Evolutionary conservation across 2,113 vertebrate species (phyloP).

Genomic region (Cynoglossus semilaevis): DNA sequence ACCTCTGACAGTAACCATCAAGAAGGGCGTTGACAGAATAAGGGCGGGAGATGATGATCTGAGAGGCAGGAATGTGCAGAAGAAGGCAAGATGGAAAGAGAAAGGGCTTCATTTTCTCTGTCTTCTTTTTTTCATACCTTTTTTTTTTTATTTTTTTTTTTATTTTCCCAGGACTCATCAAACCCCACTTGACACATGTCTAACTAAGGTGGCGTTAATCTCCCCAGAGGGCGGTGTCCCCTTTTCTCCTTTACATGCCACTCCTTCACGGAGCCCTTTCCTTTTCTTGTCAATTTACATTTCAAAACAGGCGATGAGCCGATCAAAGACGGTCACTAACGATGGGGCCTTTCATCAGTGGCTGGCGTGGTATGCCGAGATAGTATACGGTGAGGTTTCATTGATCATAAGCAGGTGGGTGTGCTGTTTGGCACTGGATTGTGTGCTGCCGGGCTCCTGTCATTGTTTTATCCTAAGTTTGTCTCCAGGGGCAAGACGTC

Average conservation of each 20-base stretch:
- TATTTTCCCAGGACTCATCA: conserved; percentile 73
- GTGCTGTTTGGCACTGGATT: conserved; percentile 55
- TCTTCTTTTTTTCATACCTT: conserved; percentile 59
- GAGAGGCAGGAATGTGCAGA: conserved; percentile 71
- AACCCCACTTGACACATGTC: conserved; percentile 78
- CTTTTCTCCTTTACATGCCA: conserved; percentile 58
- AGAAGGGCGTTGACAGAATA: conserved; percentile 82
- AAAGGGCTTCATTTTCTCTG: conserved; percentile 69
- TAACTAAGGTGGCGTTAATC: conserved; percentile 73
- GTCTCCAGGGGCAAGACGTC: conserved; percentile 68
- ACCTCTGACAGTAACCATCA: conserved; percentile 79
- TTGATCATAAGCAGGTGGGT: conserved; percentile 71
- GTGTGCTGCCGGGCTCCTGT: conserved; percentile 62
- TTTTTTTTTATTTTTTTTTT: conserved; percentile 22
- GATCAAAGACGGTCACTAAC: conserved; percentile 76
- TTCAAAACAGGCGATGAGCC: conserved; percentile 77
- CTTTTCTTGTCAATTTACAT: conserved; percentile 74
- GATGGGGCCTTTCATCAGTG: conserved; percentile 73
- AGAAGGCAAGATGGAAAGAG: conserved; percentile 65
- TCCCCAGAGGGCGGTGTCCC: conserved; percentile 74
- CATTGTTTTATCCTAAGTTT: conserved; percentile 69
- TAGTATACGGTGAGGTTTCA: conserved; percentile 62
- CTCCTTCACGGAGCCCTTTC: conserved; percentile 62
- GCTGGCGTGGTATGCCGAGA: conserved; percentile 55
- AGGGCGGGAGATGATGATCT: conserved; percentile 80